Base-by-base conservation (phyloP, 2,888 invertebrate genomes). In the Hirtodrosophila duncani region DNA sequence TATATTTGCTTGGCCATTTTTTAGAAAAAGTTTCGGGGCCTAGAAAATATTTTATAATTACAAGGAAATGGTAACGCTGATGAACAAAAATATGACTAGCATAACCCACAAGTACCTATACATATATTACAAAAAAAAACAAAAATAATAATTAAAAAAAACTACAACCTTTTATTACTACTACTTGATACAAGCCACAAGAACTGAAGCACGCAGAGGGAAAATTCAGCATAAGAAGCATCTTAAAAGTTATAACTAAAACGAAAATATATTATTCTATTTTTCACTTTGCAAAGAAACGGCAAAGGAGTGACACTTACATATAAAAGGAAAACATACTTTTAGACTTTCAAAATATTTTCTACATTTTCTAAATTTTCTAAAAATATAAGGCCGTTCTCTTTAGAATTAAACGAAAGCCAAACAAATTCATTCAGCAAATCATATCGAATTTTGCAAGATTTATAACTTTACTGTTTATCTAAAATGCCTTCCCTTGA, bases 1-100 rank as follows among this genome's bases (percentile, higher is more conserved):
- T 74, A 74, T 63, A 74, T 72, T 77, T 77, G 81, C 72, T 81
- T 74, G 77, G 80, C 71, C n/a, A n/a, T n/a, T n/a, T n/a, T n/a
- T n/a, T n/a, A n/a, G n/a, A n/a, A n/a, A n/a, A n/a, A n/a, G n/a
- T n/a, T n/a, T n/a, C n/a, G n/a, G n/a, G n/a, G n/a, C n/a, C n/a
- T n/a, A n/a, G n/a, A n/a, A n/a, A n/a, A n/a, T n/a, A n/a, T n/a
- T n/a, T n/a, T n/a, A n/a, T n/a, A n/a, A n/a, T n/a, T n/a, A n/a
- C n/a, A n/a, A n/a, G n/a, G n/a, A n/a, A n/a, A n/a, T n/a, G n/a
- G n/a, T n/a, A n/a, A 50, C 58, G 56, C 62, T 55, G 48, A 78
- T 53, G 20, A 26, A 56, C 26, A 57, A 55, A 63, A 67, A 74
- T 69, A 74, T 46, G n/a, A n/a, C 75, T 74, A 71, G 63, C 67